Evolutionary conservation across 2,888 invertebrate genomes (phyloP), one percentile per base, ranked within the genome.

Genomic region (Drosophila bunnanda): DNA sequence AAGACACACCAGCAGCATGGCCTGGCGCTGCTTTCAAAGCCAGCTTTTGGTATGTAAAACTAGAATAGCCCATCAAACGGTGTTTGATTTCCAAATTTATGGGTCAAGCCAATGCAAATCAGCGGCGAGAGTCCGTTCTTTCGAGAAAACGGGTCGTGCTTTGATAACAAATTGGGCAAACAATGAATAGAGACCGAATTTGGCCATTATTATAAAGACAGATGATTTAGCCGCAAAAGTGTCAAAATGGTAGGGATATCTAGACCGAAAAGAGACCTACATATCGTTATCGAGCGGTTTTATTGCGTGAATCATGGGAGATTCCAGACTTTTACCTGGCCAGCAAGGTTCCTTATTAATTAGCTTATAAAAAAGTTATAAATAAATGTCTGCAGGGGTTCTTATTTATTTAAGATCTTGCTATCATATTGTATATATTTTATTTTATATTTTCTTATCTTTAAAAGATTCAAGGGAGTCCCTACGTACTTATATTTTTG

Each of bases 81-180:
- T 80, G 64, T 66, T 73, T 75, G 79, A 72, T 83, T 83, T 72
- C 74, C 68, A 78, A 72, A 80, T 82, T 78, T 76, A 75, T 82
- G 66, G 83, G 80, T 80, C 80, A 80, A 70, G 57, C 78, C 32
- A 67, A 80, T 78, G 83, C 83, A 82, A 82, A 82, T 80, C 69
- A 74, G 69, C 44, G 62, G 20, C 32, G 32, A 50, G 44, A 64
- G 57, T 66, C 57, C 78, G 55, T 72, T 56, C 36, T 41, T 50
- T 56, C 22, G 50, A 57, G 56, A 48, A 75, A 75, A 60, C 76
- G 70, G 52, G 58, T 66, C 57, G 76, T 75, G 72, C 74, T 73
- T 72, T 65, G 57, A 73, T 74, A 72, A 72, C 71, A 64, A 72
- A 72, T 72, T 57, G 69, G 50, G 46, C 46, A 73, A 67, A 67